Conservation (phyloP, 1,140 invertebrate species). For the Eriosoma lanigerum region DNA sequence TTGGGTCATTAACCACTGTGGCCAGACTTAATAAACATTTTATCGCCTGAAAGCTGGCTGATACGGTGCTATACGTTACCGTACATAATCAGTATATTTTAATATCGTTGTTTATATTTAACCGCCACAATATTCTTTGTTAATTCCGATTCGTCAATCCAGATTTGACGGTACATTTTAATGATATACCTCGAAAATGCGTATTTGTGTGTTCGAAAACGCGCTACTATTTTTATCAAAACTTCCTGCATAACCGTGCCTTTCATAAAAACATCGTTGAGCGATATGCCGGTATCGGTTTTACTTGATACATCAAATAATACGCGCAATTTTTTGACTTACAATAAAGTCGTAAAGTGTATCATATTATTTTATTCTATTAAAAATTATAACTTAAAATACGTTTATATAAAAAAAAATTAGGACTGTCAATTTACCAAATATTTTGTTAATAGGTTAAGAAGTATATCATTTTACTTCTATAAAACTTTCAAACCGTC, state of each 20-base stretch:
- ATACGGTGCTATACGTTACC: constrained; percentile 56
- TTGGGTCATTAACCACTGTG: not conserved
- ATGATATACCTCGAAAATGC: constrained; percentile 54
- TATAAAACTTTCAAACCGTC: too few relatives aligned
- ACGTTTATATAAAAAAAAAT: too few relatives aligned
- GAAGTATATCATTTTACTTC: too few relatives aligned
- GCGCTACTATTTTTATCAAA: constrained; percentile 37
- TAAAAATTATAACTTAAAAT: too few relatives aligned
- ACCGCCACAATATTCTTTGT: constrained; percentile 59
- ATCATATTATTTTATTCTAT: too few relatives aligned
- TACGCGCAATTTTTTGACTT: not conserved
- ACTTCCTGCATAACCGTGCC: constrained; percentile 54
- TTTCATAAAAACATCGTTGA: constrained; percentile 56
- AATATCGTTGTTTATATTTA: constrained; percentile 54
- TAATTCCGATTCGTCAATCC: constrained; percentile 48
- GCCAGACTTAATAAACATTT: not conserved
- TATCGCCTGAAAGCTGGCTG: not conserved
- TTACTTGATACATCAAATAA: constrained; percentile 53
- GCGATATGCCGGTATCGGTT: constrained; percentile 52
- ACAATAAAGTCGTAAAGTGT: too few relatives aligned
- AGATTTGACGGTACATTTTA: constrained; percentile 53
- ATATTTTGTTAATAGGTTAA: too few relatives aligned
- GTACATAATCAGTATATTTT: constrained; percentile 56
- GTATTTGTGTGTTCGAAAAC: constrained; percentile 50
- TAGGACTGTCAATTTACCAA: too few relatives aligned